Evolutionary conservation across 2,797 vertebrate genomes (phyloP), one percentile per base, ranked within the genome.

Genomic region (Melanogrammus aeglefinus): DNA sequence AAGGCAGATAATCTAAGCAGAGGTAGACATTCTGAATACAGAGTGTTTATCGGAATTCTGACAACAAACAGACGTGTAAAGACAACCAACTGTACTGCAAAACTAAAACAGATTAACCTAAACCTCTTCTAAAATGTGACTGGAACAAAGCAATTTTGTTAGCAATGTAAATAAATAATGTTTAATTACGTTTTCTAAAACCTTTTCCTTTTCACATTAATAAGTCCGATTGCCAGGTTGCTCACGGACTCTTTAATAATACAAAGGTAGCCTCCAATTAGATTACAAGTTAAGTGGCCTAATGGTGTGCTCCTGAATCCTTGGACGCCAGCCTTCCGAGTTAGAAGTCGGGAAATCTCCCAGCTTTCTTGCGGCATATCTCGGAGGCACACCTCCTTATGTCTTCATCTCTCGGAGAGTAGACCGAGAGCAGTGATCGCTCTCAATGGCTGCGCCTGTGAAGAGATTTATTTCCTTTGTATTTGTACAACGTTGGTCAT

Each of bases 1-100:
- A 69, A 75, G 76, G 73, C 75, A 83, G 75, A 82, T 71, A 80
- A 36, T 29, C 71, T 78, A 76, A 79, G 31, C 79, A 66, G 72
- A 63, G 44, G 5, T 31, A 66, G 29, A 14, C 41, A n/a, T 75
- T 47, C 36, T 80, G 70, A 83, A 80, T 72, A 41, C 77, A 33
- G 73, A 83, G 21, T 35, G 70, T 51, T 75, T 24, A 18, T 12
- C 31, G 31, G 41, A 74, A 51, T 51, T 57, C 24, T 78, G 76
- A 41, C 31, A n/a, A 44, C 31, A n/a, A 74, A 69, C 38, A 0
- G 27, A 5, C 35, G 47, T 75, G 18, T 36, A 31, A 33, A 51
- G 29, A 47, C 9, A 41, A 57, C 74, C 74, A 57, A 57, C 47
- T 75, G 47, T 33, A 8, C 31, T 63, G 51, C 57, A 69, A n/a